Evolutionary conservation across 2,888 invertebrate species (phyloP).

Genomic region (Amiota communis): DNA sequence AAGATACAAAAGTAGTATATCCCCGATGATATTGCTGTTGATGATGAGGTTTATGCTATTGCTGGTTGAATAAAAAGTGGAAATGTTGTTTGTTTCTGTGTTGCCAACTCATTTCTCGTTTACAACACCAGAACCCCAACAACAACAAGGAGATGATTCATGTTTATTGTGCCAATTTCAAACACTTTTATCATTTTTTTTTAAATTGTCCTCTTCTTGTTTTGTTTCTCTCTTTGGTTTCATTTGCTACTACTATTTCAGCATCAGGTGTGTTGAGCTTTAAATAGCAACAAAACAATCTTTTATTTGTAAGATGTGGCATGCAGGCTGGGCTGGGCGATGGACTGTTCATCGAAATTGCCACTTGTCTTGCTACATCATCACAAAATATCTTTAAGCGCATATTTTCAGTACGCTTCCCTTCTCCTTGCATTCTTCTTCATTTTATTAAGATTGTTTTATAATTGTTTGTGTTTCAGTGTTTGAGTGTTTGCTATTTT

Average conservation of each 20-base stretch:
- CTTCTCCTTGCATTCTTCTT: no score
- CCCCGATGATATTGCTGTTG: no score
- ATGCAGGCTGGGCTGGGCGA: no score
- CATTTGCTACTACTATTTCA: not conserved
- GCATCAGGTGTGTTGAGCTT: slow-evolving; percentile 25
- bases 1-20: not conserved
- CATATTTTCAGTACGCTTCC: no score
- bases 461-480: no score
- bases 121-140: not conserved
- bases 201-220: not conserved
- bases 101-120: not conserved
- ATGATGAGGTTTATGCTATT: no score
- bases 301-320: not conserved
- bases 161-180: not conserved
- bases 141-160: not conserved
- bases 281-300: slow-evolving; percentile 13
- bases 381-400: no score
- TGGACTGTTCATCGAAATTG: no score
- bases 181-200: not conserved
- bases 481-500: no score
- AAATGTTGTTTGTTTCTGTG: not conserved
- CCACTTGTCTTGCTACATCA: no score
- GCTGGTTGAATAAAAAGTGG: not conserved
- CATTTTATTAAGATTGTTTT: no score
- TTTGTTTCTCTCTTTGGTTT: slow-evolving; percentile 3